These are phyloP conservation scores for Corapipo altera DNA, from an alignment of 2,113 vertebrate species.

Conservation along the genomic window DNA sequence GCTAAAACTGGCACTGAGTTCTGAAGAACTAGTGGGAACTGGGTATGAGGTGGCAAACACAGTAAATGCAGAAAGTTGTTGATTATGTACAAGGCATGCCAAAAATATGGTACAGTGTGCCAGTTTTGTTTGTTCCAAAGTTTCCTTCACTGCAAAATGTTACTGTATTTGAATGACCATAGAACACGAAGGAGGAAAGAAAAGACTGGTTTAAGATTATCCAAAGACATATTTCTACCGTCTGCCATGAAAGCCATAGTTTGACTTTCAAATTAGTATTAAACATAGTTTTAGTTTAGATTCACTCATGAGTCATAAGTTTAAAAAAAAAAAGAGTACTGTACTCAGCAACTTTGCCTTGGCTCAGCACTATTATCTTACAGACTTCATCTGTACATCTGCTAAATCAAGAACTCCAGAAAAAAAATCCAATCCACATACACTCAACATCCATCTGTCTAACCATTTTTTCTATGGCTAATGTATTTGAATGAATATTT, in stretches of 20 bases:
- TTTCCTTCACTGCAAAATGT: neutral
- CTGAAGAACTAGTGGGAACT: neutral
- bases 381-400: conserved; percentile 32
- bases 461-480: neutral
- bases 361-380: conserved; percentile 36
- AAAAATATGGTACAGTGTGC: neutral
- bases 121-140: neutral
- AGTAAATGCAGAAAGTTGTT: neutral
- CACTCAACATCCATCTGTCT: neutral
- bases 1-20: neutral
- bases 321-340: neutral
- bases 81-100: neutral
- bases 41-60: neutral
- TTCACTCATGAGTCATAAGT: conserved; percentile 34
- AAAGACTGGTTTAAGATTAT: neutral
- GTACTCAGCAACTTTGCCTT: conserved; percentile 57
- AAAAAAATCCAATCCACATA: conserved; percentile 21
- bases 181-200: neutral
- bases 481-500: neutral
- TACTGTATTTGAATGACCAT: neutral
- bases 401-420: conserved; percentile 39
- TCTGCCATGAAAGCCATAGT: neutral
- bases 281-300: conserved; percentile 24
- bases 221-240: neutral
- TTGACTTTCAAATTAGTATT: conserved; percentile 14